Conservation (phyloP, 2,888 invertebrate genomes). For the Alcis repandata region DNA sequence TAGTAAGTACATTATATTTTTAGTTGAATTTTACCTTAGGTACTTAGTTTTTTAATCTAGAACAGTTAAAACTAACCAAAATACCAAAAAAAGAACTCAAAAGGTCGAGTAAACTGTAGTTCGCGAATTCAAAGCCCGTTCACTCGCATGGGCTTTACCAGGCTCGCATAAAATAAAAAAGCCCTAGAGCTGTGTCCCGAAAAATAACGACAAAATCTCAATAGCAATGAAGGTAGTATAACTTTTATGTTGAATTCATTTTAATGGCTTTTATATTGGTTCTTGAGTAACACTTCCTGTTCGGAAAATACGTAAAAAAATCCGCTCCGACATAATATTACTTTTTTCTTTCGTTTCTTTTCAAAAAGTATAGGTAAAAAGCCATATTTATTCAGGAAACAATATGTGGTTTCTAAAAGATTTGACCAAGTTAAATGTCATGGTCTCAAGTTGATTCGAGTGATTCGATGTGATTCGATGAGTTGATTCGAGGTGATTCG, state of each 20-base stretch:
- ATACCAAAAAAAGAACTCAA: background rate
- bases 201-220: background rate
- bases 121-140: slow-evolving; percentile 3
- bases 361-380: too few species aligned
- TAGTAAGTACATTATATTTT: too few species aligned
- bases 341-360: too few species aligned
- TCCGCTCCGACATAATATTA: too few species aligned
- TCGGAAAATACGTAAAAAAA: background rate
- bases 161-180: slow-evolving; percentile 7
- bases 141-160: slow-evolving; percentile 3
- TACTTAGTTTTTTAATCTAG: too few species aligned
- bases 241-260: slow-evolving; percentile 6
- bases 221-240: background rate
- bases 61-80: background rate
- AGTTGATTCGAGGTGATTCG: too few species aligned
- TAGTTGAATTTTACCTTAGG: too few species aligned
- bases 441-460: too few species aligned
- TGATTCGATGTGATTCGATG: too few species aligned
- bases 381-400: too few species aligned
- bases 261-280: background rate
- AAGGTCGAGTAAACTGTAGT: background rate
- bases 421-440: too few species aligned
- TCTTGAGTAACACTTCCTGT: background rate
- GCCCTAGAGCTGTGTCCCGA: background rate
- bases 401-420: too few species aligned